Evolutionary conservation across 2,888 invertebrate genomes (phyloP).

Genomic region (Hermodice carunculata): DNA sequence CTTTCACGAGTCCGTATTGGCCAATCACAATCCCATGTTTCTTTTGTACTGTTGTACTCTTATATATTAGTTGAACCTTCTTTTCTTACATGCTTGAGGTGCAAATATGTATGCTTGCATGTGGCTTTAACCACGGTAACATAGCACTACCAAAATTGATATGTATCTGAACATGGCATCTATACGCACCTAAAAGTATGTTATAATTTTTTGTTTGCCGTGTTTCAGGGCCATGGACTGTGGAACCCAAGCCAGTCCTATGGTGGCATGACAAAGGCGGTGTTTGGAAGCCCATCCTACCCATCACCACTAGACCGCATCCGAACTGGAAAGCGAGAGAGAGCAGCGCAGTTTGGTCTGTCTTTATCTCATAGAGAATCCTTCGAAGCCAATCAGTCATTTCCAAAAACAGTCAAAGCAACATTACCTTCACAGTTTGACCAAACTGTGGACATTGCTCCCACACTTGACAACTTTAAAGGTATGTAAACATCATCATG

Average conservation of each 20-base stretch:
- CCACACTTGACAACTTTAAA: slow-evolving; percentile 50
- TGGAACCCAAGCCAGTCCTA: slow-evolving; percentile 15
- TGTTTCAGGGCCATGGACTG: neutral
- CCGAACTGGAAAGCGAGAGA: slow-evolving; percentile 53
- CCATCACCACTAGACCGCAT: slow-evolving; percentile 66
- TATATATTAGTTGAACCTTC: too few relatives aligned
- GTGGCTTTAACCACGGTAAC: too few relatives aligned
- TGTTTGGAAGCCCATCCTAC: slow-evolving; percentile 56
- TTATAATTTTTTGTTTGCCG: too few relatives aligned
- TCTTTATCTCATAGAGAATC: slow-evolving; percentile 57
- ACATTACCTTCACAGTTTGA: slow-evolving; percentile 8
- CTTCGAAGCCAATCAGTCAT: slow-evolving; percentile 78
- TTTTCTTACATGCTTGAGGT: too few relatives aligned
- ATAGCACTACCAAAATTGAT: too few relatives aligned
- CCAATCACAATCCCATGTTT: too few relatives aligned
- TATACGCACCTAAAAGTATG: too few relatives aligned
- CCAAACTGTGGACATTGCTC: neutral
- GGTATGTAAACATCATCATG: slow-evolving; percentile 44
- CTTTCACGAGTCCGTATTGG: too few relatives aligned
- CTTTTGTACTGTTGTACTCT: too few relatives aligned
- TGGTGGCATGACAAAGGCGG: slow-evolving; percentile 11
- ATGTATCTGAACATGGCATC: too few relatives aligned
- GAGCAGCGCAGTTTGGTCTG: slow-evolving; percentile 58
- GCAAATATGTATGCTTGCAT: too few relatives aligned
- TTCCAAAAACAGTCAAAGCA: too few relatives aligned